A percentile compares a stretch with the other conserved stretches of the same genome.
Conservation (phyloP, 1,140 invertebrate species). For the Temnothorax curvispinosus region DNA sequence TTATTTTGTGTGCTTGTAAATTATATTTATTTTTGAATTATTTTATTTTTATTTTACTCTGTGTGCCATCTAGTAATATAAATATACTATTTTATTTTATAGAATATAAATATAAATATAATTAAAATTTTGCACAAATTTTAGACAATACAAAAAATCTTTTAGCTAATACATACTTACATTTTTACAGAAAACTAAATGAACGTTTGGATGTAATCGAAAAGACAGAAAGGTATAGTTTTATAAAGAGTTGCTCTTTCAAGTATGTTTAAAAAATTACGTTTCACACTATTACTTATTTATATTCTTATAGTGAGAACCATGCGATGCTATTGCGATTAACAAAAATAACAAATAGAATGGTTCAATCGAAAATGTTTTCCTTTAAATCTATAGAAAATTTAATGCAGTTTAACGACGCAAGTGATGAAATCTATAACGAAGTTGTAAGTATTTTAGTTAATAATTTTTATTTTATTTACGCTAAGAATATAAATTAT, state of each 20-base stretch:
- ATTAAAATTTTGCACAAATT: background rate
- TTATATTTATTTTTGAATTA: too few relatives aligned
- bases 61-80: background rate
- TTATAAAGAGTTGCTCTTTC: background rate
- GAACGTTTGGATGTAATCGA: background rate
- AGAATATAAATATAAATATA: background rate
- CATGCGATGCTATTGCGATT: background rate
- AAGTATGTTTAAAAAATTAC: background rate
- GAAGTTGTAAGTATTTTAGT: conserved; percentile 11
- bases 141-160: background rate
- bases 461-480: background rate
- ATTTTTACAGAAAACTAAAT: background rate
- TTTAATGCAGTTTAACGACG: background rate
- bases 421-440: background rate
- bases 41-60: too few relatives aligned
- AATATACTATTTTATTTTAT: background rate
- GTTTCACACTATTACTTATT: background rate
- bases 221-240: background rate
- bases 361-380: background rate
- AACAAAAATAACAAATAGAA: background rate
- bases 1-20: too few relatives aligned
- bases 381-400: background rate
- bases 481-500: background rate
- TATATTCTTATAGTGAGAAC: background rate
- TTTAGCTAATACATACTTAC: background rate